Conservation (phyloP, 64 coral and sea anemone species). For the Hydrozoanthus tunicans region DNA sequence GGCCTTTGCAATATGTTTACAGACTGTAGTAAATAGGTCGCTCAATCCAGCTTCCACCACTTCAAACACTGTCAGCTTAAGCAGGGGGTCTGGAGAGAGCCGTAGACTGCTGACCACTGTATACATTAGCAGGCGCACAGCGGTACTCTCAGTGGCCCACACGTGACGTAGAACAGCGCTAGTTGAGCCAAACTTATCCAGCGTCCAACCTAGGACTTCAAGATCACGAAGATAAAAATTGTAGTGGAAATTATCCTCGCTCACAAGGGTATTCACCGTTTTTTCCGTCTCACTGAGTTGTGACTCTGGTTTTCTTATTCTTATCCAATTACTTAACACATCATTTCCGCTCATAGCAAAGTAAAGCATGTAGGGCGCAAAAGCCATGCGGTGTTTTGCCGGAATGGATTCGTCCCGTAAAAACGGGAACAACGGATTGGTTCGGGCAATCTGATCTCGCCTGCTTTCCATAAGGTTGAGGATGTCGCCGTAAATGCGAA, state of each 20-base stretch:
- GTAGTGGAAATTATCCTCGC: conserved; percentile 65
- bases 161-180: conserved; percentile 42
- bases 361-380: conserved; percentile 58
- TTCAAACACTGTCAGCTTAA: conserved; percentile 29
- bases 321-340: conserved; percentile 61
- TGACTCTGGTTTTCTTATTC: conserved; percentile 44
- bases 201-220: conserved; percentile 28
- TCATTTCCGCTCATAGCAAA: conserved; percentile 35
- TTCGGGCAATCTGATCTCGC: conserved; percentile 22
- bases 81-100: conserved; percentile 39
- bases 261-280: conserved; percentile 52
- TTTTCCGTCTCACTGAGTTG: conserved; percentile 45
- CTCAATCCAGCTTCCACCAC: conserved; percentile 46
- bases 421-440: conserved; percentile 50
- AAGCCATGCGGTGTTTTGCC: conserved; percentile 31
- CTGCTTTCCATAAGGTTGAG: conserved; percentile 47
- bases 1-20: conserved; percentile 48
- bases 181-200: conserved; percentile 56
- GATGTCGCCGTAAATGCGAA: not conserved
- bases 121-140: conserved; percentile 49
- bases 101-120: conserved; percentile 48
- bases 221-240: conserved; percentile 66
- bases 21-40: conserved; percentile 44
- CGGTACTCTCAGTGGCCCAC: conserved; percentile 45
- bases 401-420: conserved; percentile 52